Evolutionary conservation across 1,140 invertebrate genomes (phyloP).

Genomic region (Pararge aegeria): DNA sequence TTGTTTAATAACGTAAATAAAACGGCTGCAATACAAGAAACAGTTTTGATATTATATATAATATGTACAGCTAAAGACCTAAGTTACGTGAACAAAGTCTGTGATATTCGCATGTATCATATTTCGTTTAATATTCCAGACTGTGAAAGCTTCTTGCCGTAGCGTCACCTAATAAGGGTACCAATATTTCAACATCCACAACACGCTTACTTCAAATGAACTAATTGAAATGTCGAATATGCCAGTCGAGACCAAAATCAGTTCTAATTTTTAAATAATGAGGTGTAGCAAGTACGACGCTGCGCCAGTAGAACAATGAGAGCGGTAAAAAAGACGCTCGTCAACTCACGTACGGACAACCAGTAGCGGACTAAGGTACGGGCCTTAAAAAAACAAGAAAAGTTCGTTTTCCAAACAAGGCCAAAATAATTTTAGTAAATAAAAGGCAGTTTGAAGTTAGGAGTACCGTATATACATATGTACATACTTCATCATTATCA

Average conservation of each 20-base stretch:
- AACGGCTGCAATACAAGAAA: no score
- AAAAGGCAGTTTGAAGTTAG: no score
- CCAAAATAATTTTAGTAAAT: no score
- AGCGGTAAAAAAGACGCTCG: slow-evolving; percentile 17
- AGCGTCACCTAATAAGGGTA: background rate
- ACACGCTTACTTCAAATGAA: slow-evolving; percentile 15
- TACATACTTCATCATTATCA: no score
- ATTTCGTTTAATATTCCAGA: background rate
- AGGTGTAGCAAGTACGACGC: slow-evolving; percentile 20
- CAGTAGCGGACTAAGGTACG: no score
- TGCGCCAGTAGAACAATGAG: slow-evolving; percentile 21
- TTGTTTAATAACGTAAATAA: no score
- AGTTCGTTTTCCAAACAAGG: no score
- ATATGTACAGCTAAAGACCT: no score
- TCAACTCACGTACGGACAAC: slow-evolving; percentile 14
- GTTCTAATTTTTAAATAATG: slow-evolving; percentile 24
- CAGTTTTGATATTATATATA: no score
- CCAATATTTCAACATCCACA: slow-evolving; percentile 2
- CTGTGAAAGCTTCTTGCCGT: background rate
- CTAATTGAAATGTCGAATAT: slow-evolving; percentile 23
- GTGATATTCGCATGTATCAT: background rate
- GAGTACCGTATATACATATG: no score
- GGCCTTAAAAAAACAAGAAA: no score
- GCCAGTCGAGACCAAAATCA: slow-evolving; percentile 19
- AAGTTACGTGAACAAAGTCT: no score